A percentile compares a stretch with the other conserved stretches of the same genome.
phyloP scores from a whole-genome alignment of 2,113 vertebrate genomes.

The Ancistrus triradiatus region DNA sequence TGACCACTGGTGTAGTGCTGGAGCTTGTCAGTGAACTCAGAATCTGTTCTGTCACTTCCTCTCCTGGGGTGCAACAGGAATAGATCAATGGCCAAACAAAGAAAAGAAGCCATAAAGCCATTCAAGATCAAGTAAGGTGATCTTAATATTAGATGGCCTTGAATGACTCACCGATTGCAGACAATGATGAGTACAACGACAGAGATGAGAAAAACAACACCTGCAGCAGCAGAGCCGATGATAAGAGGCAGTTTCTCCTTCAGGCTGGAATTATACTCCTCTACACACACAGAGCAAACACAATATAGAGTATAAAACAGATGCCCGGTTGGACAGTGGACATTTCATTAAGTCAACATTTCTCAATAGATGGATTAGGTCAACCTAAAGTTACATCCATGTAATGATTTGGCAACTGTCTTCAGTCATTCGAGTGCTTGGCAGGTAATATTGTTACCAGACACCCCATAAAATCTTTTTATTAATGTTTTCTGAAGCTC shows the following conservation, averaged over 20 bases:
- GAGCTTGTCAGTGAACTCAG: slow-evolving; percentile 93
- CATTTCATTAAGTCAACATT: slow-evolving; percentile 13
- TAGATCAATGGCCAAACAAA: slow-evolving; percentile 3
- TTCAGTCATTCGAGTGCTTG: slow-evolving; percentile 4
- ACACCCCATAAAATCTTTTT: slow-evolving; percentile 19
- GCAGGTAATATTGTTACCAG: slow-evolving; percentile 11
- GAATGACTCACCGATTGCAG: slow-evolving; percentile 78
- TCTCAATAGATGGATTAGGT: not conserved
- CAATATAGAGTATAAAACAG: not conserved
- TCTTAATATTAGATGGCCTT: too few relatives aligned
- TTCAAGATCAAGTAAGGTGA: too few relatives aligned
- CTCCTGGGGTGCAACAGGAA: slow-evolving; percentile 73
- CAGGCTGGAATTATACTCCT: slow-evolving; percentile 88
- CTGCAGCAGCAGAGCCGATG: slow-evolving; percentile 84
- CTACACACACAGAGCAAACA: slow-evolving; percentile 55
- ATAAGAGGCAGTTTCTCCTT: slow-evolving; percentile 93
- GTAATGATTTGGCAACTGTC: not conserved
- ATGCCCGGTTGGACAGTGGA: not conserved
- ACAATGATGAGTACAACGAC: slow-evolving; percentile 82
- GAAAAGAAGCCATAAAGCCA: too few relatives aligned
- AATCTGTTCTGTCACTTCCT: slow-evolving; percentile 83
- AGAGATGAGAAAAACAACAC: slow-evolving; percentile 88
- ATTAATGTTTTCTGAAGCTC: not conserved
- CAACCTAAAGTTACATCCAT: slow-evolving; percentile 1
- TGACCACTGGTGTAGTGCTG: slow-evolving; percentile 97